Conservation (phyloP, 2,888 invertebrate species). For the Rhynchonema sp. region DNA sequence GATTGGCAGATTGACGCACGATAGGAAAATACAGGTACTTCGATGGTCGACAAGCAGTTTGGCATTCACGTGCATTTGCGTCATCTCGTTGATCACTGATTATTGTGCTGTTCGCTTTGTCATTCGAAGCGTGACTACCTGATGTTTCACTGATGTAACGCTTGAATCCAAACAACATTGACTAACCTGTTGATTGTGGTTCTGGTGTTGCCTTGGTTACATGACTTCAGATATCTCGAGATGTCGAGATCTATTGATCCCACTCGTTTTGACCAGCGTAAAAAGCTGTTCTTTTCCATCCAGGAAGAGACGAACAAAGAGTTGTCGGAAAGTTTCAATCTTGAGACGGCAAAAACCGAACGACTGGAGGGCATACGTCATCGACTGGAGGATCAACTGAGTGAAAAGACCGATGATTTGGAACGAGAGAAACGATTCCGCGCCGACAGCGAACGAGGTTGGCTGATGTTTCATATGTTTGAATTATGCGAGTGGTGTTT, state of each 20-base stretch:
- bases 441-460: background rate
- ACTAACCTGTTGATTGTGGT: no score
- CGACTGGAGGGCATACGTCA: background rate
- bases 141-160: no score
- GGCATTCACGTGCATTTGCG: background rate
- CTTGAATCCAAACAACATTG: no score
- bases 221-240: no score
- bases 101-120: no score
- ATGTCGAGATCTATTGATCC: no score
- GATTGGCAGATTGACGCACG: conserved; percentile 3
- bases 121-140: no score
- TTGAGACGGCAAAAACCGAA: background rate
- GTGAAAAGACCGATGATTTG: background rate
- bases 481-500: background rate
- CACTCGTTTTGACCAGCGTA: no score
- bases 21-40: background rate
- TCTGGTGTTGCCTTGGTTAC: no score
- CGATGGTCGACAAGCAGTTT: background rate
- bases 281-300: no score
- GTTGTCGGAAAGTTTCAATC: background rate
- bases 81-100: no score
- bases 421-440: background rate
- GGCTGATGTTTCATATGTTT: background rate
- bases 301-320: background rate
- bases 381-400: background rate